Percentiles rank a stretch among this genome's conserved stretches.
Conservation (phyloP, 2,888 invertebrate species). For the Brenthis daphne region DNA sequence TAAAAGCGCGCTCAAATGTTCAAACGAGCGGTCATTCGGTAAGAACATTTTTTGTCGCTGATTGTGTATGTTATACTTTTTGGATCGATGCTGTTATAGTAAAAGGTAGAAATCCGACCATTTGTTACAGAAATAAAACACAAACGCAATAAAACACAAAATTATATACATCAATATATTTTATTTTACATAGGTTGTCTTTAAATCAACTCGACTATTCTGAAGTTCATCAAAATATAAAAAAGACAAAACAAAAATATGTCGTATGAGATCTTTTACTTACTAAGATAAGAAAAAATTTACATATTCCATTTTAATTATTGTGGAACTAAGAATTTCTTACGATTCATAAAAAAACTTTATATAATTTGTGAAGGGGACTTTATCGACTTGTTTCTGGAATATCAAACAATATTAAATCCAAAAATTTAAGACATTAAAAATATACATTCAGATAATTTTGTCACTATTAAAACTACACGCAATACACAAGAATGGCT, state of each 20-base stretch:
- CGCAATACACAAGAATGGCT: neutral
- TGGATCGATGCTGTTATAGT: neutral
- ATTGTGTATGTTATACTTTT: too few relatives aligned
- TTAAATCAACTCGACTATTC: constrained; percentile 81
- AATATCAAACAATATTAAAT: neutral
- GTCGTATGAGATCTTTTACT: constrained; percentile 82
- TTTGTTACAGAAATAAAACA: neutral
- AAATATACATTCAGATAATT: constrained; percentile 1
- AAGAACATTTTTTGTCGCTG: too few relatives aligned
- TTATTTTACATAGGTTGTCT: constrained; percentile 83
- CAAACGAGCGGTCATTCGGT: too few relatives aligned
- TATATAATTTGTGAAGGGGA: constrained; percentile 35
- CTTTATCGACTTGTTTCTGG: constrained; percentile 23
- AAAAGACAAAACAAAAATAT: constrained; percentile 82
- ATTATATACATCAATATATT: constrained; percentile 82
- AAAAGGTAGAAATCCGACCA: neutral
- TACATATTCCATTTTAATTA: constrained; percentile 73
- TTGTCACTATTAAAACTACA: neutral
- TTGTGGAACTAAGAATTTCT: constrained; percentile 78
- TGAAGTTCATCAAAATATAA: constrained; percentile 82
- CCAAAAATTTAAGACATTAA: constrained; percentile 8
- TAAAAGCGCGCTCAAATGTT: too few relatives aligned
- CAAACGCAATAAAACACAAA: constrained; percentile 57
- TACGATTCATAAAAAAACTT: constrained; percentile 68
- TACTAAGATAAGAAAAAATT: constrained; percentile 81